Percentiles rank a stretch among this genome's conserved stretches.
Conservation (phyloP, 2,113 vertebrate genomes). For the Lanius ludovicianus region DNA sequence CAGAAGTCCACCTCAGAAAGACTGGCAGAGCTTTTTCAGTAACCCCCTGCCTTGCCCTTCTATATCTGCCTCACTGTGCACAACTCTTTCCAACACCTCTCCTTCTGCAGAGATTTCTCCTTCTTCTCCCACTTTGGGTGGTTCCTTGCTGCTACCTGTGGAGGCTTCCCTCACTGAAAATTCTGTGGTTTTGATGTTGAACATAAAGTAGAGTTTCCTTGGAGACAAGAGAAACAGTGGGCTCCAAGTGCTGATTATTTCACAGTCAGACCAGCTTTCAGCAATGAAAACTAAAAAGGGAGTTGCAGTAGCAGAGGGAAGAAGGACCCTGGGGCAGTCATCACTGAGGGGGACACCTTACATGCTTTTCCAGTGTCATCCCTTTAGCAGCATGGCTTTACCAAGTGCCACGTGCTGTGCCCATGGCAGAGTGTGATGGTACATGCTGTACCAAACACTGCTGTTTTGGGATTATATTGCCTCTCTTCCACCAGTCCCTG, state of each 20-base stretch:
- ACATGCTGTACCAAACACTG: accelerated
- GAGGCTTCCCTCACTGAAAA: not conserved
- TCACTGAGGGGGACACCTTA: not conserved
- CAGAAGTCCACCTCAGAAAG: not conserved
- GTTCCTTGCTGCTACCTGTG: not conserved
- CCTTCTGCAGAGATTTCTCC: not conserved
- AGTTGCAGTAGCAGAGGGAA: not conserved
- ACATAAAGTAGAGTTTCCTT: slow-evolving; percentile 13
- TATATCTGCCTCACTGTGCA: not conserved
- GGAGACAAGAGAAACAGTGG: not conserved
- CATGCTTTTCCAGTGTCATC: not conserved
- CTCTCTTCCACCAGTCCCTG: not conserved
- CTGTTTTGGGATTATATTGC: not conserved
- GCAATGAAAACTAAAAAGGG: not conserved
- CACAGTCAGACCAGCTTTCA: not conserved
- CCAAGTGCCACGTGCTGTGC: accelerated
- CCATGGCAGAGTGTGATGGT: not conserved
- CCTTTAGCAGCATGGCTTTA: not conserved
- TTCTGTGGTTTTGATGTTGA: not conserved
- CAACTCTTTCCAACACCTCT: not conserved
- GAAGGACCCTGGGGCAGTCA: accelerated
- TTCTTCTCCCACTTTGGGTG: not conserved
- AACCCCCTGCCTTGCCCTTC: not conserved
- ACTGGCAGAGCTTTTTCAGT: not conserved
- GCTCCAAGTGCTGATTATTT: not conserved